Evolutionary conservation across 2,888 invertebrate genomes (phyloP).

Genomic region (Portevinia maculata): DNA sequence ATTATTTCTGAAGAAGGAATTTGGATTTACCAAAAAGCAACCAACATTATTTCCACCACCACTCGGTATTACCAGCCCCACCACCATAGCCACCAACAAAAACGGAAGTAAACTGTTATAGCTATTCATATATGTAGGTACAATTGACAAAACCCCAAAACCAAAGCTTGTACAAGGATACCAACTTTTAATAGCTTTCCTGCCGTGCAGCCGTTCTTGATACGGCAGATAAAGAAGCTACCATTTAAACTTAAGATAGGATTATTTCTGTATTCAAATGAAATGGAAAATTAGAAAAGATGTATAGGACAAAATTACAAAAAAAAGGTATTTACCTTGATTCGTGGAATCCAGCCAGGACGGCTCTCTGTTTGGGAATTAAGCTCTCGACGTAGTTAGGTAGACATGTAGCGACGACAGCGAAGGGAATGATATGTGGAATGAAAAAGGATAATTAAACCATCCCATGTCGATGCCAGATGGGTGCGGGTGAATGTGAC

Average conservation of each 20-base stretch:
- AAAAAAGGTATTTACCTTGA: constrained; percentile 72
- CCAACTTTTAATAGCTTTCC: constrained; percentile 73
- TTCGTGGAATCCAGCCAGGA: constrained; percentile 72
- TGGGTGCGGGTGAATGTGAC: constrained; percentile 58
- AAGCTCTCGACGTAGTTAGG: constrained; percentile 59
- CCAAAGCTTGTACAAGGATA: constrained; percentile 73
- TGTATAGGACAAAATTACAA: constrained; percentile 70
- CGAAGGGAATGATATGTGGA: constrained; percentile 68
- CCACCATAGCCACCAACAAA: constrained; percentile 32
- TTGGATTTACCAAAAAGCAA: constrained; percentile 59
- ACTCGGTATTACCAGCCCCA: neutral
- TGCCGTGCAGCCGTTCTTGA: constrained; percentile 60
- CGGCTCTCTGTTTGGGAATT: constrained; percentile 46
- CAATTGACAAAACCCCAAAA: constrained; percentile 74
- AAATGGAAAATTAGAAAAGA: constrained; percentile 74
- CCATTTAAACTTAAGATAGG: constrained; percentile 74
- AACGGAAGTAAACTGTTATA: constrained; percentile 60
- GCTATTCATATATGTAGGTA: constrained; percentile 61
- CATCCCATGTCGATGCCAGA: constrained; percentile 65
- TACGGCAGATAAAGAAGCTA: constrained; percentile 73
- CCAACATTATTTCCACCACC: constrained; percentile 32
- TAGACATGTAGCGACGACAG: constrained; percentile 4
- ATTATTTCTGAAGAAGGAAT: constrained; percentile 60
- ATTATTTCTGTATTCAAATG: constrained; percentile 74
- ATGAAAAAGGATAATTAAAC: constrained; percentile 73